Percentiles rank a stretch among this genome's conserved stretches.
Evolutionary conservation across 2,888 invertebrate species (phyloP).

Genomic region (Stenodera caucasica): DNA sequence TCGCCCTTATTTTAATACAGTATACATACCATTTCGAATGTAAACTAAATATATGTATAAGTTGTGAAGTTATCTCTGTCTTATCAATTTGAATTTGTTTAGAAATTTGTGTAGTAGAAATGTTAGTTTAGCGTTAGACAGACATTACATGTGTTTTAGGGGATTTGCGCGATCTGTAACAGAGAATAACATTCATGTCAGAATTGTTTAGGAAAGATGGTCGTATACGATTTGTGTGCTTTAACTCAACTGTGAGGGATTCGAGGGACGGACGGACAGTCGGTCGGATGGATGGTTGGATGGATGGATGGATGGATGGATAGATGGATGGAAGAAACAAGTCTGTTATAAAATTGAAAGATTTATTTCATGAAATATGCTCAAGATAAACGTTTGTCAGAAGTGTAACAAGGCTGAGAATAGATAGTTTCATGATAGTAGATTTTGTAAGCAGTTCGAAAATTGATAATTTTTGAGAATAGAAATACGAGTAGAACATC

Average conservation of each 20-base stretch:
- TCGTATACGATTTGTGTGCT: conserved; percentile 9
- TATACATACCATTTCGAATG: too few relatives aligned
- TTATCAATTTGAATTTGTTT: conserved; percentile 3
- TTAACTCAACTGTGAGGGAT: conserved; percentile 1
- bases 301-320: too few relatives aligned
- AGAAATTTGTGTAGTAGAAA: conserved; percentile 8
- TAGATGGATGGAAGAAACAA: too few relatives aligned
- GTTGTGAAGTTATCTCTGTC: neutral
- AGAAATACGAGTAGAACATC: too few relatives aligned
- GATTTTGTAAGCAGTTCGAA: too few relatives aligned
- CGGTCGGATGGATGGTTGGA: neutral
- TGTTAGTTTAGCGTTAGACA: conserved; percentile 33
- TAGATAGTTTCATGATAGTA: too few relatives aligned
- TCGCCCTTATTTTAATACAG: conserved; percentile 22
- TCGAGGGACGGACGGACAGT: neutral
- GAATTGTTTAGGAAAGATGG: conserved; percentile 27
- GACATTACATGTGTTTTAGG: conserved; percentile 40
- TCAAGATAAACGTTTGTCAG: too few relatives aligned
- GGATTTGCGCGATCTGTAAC: conserved; percentile 41
- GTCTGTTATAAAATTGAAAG: too few relatives aligned
- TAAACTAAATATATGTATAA: too few relatives aligned
- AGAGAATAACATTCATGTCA: conserved; percentile 29
- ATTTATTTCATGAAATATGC: too few relatives aligned
- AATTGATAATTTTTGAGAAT: too few relatives aligned
- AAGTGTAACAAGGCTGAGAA: too few relatives aligned